Conservation (phyloP, 2,113 vertebrate genomes). For the Turdus rufiventris region DNA sequence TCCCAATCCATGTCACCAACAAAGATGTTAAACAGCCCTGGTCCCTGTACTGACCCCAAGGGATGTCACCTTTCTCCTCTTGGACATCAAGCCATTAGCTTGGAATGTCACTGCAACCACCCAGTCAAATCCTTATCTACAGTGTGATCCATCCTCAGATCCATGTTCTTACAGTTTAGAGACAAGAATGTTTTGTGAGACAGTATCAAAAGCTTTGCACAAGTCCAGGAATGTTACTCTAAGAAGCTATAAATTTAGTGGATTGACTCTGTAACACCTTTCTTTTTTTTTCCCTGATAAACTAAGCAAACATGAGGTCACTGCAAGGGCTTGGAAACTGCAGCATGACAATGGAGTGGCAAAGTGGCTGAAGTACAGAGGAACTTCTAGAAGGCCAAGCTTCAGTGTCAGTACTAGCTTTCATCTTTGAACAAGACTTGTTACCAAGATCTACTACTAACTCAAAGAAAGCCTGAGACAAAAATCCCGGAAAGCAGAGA, state of each 20-base stretch:
- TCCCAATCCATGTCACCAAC: neutral
- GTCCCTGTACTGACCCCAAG: neutral
- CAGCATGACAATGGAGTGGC: neutral
- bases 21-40: neutral
- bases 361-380: neutral
- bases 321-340: neutral
- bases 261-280: neutral
- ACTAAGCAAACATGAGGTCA: neutral
- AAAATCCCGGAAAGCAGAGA: neutral
- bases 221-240: neutral
- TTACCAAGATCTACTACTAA: neutral
- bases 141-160: neutral
- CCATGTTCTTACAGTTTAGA: neutral
- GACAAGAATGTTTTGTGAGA: neutral
- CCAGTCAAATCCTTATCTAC: neutral
- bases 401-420: neutral
- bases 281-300: neutral
- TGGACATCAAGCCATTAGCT: neutral
- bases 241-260: neutral
- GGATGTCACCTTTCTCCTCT: neutral
- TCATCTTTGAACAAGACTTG: neutral
- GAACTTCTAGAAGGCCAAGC: neutral
- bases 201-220: neutral
- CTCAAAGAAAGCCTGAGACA: neutral
- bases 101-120: accelerated